Evolutionary conservation across 2,888 invertebrate genomes (phyloP), one percentile per base, ranked within the genome.

Genomic region (Scaptomyza polygonia): DNA sequence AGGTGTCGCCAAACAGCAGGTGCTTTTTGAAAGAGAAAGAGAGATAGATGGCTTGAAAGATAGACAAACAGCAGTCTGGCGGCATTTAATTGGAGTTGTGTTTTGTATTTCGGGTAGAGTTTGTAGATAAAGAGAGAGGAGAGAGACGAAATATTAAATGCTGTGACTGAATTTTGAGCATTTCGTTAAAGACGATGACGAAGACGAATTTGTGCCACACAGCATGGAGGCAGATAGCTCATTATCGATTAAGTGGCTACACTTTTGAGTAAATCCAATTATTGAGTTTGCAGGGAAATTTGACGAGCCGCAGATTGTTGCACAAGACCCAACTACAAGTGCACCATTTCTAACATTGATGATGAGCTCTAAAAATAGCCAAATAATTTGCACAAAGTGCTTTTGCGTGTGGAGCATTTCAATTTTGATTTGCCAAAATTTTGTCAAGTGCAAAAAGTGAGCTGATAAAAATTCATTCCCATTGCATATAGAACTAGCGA

Each of bases 221-320:
- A 14, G 8, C 29, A 42, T 25, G 34, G 8, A n/a, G 36, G 47
- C 61, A 56, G 62, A 39, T 34, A 61, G 62, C 88, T 77, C 69
- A 88, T 86, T 83, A 83, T 83, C 78, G 84, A 86, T 86, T 88
- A 80, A 75, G 77, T 39, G 59, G 80, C 57, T 51, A 77, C 71
- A 86, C 78, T 87, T 39, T 71, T 65, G 48, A 70, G 62, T 51
- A 84, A 86, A 86, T 86, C 72, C 66, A 66, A 77, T 72, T 72
- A 66, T 59, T 21, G 32, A 14, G 16, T 45, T 25, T 21, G n/a
- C 12, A 18, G 34, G 34, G 36, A 25, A 49, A 49, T 36, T 34
- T 5, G 36, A 9, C 44, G 36, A 44, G 16, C 16, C 25, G 12
- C 25, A 14, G 47, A 32, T 75, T 59, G 58, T 75, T 59, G 64